Base-by-base conservation (phyloP, 2,797 vertebrate genomes). In the Parauchenoglanis ngamensis region DNA sequence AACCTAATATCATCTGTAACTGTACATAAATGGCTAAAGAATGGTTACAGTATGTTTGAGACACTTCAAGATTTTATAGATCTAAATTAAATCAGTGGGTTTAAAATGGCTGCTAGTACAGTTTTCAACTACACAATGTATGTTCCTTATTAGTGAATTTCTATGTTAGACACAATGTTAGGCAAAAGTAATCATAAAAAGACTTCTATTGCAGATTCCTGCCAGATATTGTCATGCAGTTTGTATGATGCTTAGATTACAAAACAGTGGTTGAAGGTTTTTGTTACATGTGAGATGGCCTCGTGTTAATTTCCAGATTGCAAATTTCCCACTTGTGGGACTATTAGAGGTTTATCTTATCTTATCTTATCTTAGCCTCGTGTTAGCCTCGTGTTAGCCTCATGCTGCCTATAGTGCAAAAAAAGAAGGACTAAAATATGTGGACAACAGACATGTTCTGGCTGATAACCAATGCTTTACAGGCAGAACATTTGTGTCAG, bases 171-270 rank as follows among this genome's bases (percentile, higher is more conserved):
- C 49, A 21, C 40, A 10, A 5, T 67, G 59, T 49, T 49, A 31
- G 17, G 31, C 25, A 31, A 67, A 61, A 25, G 52, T 49, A 10
- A 65, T 49, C 10, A 63, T 13, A 49, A 49, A 63, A 82, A 65
- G 40, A 40, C 35, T 35, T 35, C 35, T 35, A 35, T 35, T 35
- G 35, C 35, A 35, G 35, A 35, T 35, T 35, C 35, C 35, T 35
- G 31, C 21, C 21, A 44, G 54, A 40, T 78, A n/a, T 63, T n/a
- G 40, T 25, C 19, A 46, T 46, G 79, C 40, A 17, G 44, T 82
- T 83, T 83, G 46, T 31, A 83, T 83, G 21, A 52, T 52, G n/a
- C n/a, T 17, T 28, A 67, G 57, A 67, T 68, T 31, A n/a, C 57
- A 35, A 35, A 78, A 2, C 49, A 75, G 52, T 21, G 28, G 3